These are phyloP conservation scores for Junco hyemalis DNA, from an alignment of 2,113 vertebrate species.

Conservation along the genomic window DNA sequence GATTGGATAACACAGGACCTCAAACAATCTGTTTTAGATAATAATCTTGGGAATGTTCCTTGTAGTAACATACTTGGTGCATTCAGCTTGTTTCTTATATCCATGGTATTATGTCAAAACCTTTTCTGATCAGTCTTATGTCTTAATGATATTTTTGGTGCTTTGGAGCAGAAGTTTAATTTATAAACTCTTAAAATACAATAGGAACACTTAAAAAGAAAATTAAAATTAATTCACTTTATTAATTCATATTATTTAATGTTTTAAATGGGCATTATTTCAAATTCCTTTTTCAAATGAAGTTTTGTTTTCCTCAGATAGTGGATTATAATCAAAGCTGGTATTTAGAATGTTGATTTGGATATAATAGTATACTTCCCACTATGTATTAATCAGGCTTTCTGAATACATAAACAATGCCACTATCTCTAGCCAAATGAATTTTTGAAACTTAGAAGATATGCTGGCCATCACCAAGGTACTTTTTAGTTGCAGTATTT, in stretches of 20 bases:
- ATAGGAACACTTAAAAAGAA: not conserved
- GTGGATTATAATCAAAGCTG: not conserved
- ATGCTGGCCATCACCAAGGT: not conserved
- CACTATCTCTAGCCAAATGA: not conserved
- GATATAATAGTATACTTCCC: not conserved
- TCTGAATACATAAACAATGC: not conserved
- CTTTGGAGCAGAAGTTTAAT: not conserved
- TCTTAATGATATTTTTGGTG: not conserved
- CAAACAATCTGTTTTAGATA: slow-evolving; percentile 29
- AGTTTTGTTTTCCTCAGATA: not conserved
- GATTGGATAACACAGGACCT: slow-evolving; percentile 24
- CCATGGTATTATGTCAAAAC: not conserved
- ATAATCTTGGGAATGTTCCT: slow-evolving; percentile 25
- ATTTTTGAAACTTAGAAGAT: not conserved
- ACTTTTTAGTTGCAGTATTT: not conserved
- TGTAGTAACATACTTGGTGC: slow-evolving; percentile 5
- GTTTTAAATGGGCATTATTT: not conserved
- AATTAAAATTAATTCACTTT: not conserved
- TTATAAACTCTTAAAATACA: not conserved
- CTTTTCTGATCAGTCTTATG: not conserved
- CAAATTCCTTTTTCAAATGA: not conserved
- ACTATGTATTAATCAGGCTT: not conserved
- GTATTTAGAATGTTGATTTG: not conserved
- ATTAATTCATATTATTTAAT: not conserved
- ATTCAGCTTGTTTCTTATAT: slow-evolving; percentile 8